phyloP scores from a whole-genome alignment of 2,113 vertebrate species.

The Ictalurus punctatus region DNA sequence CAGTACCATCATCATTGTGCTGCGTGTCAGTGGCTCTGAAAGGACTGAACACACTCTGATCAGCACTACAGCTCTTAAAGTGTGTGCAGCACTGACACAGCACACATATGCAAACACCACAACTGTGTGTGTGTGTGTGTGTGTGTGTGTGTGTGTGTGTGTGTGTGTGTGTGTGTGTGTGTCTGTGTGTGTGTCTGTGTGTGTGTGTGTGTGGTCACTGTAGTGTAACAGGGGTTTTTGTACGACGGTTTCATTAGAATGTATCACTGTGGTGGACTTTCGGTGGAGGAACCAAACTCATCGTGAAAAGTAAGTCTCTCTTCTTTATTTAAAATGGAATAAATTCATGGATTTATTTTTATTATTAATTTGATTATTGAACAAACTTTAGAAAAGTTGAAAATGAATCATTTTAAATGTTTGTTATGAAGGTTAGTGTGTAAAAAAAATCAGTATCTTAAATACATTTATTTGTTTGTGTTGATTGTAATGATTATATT shows the following conservation, averaged over 20 bases:
- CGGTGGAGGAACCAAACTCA: not conserved
- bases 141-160: slow-evolving; percentile 10
- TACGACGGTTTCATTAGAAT: not conserved
- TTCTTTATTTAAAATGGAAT: not conserved
- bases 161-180: no score
- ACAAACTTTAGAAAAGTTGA: no score
- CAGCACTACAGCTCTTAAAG: slow-evolving; percentile 24
- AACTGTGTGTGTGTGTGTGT: not conserved
- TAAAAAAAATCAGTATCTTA: no score
- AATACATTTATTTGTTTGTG: no score
- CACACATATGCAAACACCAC: slow-evolving; percentile 8
- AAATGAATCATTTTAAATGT: no score
- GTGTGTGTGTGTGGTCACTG: no score
- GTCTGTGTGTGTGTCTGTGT: no score
- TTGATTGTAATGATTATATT: no score
- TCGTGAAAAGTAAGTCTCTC: not conserved
- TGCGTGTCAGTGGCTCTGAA: slow-evolving; percentile 45
- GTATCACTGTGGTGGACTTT: not conserved
- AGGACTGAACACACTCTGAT: slow-evolving; percentile 39
- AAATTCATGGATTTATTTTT: no score
- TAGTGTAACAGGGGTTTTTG: not conserved
- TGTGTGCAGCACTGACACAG: slow-evolving; percentile 15
- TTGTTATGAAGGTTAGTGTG: no score
- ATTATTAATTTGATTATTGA: no score
- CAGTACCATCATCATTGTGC: slow-evolving; percentile 37